phyloP scores from a whole-genome alignment of 2,113 vertebrate genomes.

The Scomber colias region DNA sequence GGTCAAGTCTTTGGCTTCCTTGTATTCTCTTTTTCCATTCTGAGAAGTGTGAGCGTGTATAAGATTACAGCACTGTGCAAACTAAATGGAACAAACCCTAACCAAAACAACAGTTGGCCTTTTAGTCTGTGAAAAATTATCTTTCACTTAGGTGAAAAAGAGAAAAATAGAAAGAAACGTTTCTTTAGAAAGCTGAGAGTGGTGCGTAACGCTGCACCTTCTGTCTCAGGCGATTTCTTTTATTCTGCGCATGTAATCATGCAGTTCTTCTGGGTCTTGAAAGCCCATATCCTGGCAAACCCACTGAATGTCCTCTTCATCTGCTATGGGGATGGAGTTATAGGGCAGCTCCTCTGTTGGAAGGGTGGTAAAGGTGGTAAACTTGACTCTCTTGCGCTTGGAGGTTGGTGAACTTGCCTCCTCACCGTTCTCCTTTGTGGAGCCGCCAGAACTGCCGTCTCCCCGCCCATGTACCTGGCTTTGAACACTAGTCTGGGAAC shows the following conservation, averaged over 20 bases:
- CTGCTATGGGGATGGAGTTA: slow-evolving; percentile 94
- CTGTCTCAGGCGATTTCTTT: slow-evolving; percentile 93
- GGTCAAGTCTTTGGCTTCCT: slow-evolving; percentile 81
- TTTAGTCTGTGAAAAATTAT: slow-evolving; percentile 77
- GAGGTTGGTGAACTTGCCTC: slow-evolving; percentile 96
- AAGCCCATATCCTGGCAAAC: slow-evolving; percentile 97
- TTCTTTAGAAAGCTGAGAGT: slow-evolving; percentile 70
- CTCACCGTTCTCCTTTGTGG: slow-evolving; percentile 93
- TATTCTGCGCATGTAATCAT: slow-evolving; percentile 97
- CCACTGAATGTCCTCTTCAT: slow-evolving; percentile 97
- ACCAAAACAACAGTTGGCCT: slow-evolving; percentile 76
- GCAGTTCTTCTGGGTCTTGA: slow-evolving; percentile 94
- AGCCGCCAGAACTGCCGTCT: slow-evolving; percentile 94
- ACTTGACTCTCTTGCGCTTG: slow-evolving; percentile 98
- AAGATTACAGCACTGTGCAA: slow-evolving; percentile 84
- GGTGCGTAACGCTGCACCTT: slow-evolving; percentile 22
- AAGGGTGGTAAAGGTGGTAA: slow-evolving; percentile 96
- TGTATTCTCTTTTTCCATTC: slow-evolving; percentile 45
- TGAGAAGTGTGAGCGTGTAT: slow-evolving; percentile 75
- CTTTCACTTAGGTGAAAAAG: slow-evolving; percentile 82
- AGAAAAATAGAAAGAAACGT: slow-evolving; percentile 83
- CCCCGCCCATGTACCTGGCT: slow-evolving; percentile 96
- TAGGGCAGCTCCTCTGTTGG: slow-evolving; percentile 96
- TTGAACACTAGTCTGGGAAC: slow-evolving; percentile 97
- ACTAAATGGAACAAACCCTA: slow-evolving; percentile 77